Percentiles rank a stretch among this genome's conserved stretches.
phyloP scores from a whole-genome alignment of 2,888 invertebrate genomes.

The Apodemia duryi region DNA sequence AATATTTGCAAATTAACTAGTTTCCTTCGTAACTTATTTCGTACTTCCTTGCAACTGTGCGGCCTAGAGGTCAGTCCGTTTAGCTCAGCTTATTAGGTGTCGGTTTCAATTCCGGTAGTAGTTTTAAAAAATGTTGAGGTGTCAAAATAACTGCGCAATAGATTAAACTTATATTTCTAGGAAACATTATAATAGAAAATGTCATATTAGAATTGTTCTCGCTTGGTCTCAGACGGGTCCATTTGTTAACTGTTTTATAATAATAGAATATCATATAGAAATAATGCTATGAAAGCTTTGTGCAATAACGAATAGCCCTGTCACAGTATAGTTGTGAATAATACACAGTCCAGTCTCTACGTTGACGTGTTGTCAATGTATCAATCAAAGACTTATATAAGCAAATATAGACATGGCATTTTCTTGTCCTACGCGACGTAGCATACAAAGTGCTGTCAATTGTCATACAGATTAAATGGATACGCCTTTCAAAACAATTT shows the following conservation, averaged over 20 bases:
- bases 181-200: constrained; percentile 1
- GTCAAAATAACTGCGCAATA: neutral
- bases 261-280: constrained; percentile 12
- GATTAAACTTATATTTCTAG: neutral
- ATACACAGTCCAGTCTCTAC: neutral
- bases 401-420: neutral
- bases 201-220: constrained; percentile 4
- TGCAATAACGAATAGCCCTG: neutral
- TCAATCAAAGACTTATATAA: neutral
- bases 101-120: too few relatives aligned
- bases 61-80: too few relatives aligned
- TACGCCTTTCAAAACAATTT: too few relatives aligned
- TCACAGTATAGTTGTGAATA: constrained; percentile 4
- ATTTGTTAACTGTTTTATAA: constrained; percentile 15
- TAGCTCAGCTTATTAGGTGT: too few relatives aligned
- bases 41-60: too few relatives aligned
- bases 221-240: constrained; percentile 4
- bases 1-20: too few relatives aligned
- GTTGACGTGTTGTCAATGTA: neutral
- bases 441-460: neutral
- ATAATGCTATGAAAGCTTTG: constrained; percentile 7
- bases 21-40: too few relatives aligned
- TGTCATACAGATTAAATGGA: too few relatives aligned
- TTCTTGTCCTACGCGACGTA: neutral
- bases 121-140: too few relatives aligned